Base-by-base conservation (phyloP, 2,888 invertebrate species). In the Ophion ellenae region DNA sequence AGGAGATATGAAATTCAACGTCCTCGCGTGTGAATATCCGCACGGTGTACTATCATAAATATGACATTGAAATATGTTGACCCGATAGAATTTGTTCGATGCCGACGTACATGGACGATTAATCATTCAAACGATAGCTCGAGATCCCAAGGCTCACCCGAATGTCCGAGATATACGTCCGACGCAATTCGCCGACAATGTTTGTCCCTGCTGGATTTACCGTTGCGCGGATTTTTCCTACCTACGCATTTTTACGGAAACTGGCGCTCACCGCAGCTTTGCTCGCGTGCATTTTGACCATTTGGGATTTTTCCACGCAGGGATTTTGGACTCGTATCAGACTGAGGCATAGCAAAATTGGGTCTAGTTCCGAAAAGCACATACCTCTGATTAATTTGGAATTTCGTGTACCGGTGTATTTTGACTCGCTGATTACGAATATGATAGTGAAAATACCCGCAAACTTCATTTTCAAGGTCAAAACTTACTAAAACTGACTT, bases 51-150 rank as follows among this genome's bases (percentile, higher is more conserved):
- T 76, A 63, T 76, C 69, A 81, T 81, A 75, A 78, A 79, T 83
- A 69, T 74, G 71, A 74, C 83, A 86, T 83, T 86, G 86, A 80
- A 73, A 78, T 70, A 47, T 83, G 66, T 78, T 32, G 45, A 59
- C 20, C 20, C 59, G 66, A 66, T 77, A 24, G 71, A 53, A 80
- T 80, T 74, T 20, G 59, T 81, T 73, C 73, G 73, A 66, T 66
- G 73, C 10, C 24, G 6, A 59, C 7, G 14, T 24, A 75, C 64
- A 71, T 36, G 67, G 75, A 61, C 69, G 67, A 75, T 75, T 61
- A 75, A 75, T 81, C 67, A 69, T 76, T 69, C 45, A 74, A 81
- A 59, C 45, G 47, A 24, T 74, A 36, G 57, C 47, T 17, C 70
- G 70, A 28, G 47, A 53, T 57, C 5, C 57, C 71, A 73, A 73